Conservation (phyloP, 2,888 invertebrate genomes). For the Octodonta nipae region DNA sequence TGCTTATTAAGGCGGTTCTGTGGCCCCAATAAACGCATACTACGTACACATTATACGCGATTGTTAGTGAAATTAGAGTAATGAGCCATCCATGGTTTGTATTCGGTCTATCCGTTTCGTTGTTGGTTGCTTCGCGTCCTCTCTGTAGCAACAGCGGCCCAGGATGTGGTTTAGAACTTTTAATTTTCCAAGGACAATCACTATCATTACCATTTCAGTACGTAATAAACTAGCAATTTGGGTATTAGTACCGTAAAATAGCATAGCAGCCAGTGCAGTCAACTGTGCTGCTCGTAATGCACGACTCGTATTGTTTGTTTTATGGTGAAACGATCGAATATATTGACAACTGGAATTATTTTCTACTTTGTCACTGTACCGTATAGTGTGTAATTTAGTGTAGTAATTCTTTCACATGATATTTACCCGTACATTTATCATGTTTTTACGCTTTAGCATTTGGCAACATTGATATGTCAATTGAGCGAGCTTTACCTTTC, state of each 20-base stretch:
- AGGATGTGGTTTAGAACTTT: constrained; percentile 21
- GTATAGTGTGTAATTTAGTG: too few species aligned
- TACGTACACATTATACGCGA: constrained; percentile 26
- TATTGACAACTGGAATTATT: too few species aligned
- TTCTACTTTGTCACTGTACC: too few species aligned
- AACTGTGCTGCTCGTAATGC: too few species aligned
- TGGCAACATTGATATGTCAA: too few species aligned
- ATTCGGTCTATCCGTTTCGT: constrained; percentile 10
- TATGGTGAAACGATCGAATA: too few species aligned
- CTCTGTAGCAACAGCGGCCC: constrained; percentile 11
- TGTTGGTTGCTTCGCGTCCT: constrained; percentile 5
- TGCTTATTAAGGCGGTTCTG: constrained; percentile 31
- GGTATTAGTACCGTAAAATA: constrained; percentile 22
- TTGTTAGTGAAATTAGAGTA: constrained; percentile 29
- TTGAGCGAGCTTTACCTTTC: too few species aligned
- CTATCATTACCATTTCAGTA: constrained; percentile 19
- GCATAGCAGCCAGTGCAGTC: too few species aligned
- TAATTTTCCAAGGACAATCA: constrained; percentile 17
- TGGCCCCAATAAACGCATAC: constrained; percentile 29
- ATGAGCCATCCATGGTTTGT: constrained; percentile 20
- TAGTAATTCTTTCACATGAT: too few species aligned
- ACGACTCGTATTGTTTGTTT: too few species aligned
- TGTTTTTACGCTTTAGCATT: too few species aligned
- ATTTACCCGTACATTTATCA: too few species aligned
- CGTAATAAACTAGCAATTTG: constrained; percentile 20